Conservation (phyloP, 2,888 invertebrate species). For the Entomobrya multifasciata region DNA sequence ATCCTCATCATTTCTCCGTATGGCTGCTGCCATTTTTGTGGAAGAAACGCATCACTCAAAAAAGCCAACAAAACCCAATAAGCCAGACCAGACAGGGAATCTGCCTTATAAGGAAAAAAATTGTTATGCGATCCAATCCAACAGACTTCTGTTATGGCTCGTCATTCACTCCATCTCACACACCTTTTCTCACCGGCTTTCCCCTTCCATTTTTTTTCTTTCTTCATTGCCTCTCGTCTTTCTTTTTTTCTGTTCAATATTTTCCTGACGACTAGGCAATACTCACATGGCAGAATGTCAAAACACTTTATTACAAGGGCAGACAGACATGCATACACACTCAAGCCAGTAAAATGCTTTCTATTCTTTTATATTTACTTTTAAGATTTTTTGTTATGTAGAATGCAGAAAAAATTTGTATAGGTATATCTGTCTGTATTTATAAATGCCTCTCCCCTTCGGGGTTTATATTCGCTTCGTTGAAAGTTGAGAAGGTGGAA, state of each 20-base stretch:
- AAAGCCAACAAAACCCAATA: conserved; percentile 20
- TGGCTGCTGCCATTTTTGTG: conserved; percentile 30
- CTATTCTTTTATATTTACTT: conserved; percentile 31
- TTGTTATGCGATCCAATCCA: too few species aligned
- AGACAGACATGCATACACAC: conserved; percentile 19
- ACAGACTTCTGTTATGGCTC: neutral
- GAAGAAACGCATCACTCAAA: conserved; percentile 59
- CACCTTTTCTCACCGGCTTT: conserved; percentile 58
- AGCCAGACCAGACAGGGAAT: conserved; percentile 15
- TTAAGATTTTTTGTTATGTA: conserved; percentile 15
- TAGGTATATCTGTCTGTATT: conserved; percentile 18
- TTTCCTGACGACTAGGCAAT: conserved; percentile 72
- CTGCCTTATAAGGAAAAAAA: neutral
- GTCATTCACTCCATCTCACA: conserved; percentile 3
- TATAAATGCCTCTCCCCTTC: conserved; percentile 6
- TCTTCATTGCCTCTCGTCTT: conserved; percentile 9
- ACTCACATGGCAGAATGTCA: conserved; percentile 48
- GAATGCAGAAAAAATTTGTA: neutral
- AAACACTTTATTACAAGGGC: conserved; percentile 72
- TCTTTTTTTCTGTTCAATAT: conserved; percentile 52
- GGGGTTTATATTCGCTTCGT: conserved; percentile 26
- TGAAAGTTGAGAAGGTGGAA: conserved; percentile 7
- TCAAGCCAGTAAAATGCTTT: neutral
- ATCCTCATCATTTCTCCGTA: conserved; percentile 18
- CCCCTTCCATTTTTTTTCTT: conserved; percentile 23